These are phyloP conservation scores for Protula sp. DNA, from an alignment of 2,888 invertebrate species.

Conservation along the genomic window DNA sequence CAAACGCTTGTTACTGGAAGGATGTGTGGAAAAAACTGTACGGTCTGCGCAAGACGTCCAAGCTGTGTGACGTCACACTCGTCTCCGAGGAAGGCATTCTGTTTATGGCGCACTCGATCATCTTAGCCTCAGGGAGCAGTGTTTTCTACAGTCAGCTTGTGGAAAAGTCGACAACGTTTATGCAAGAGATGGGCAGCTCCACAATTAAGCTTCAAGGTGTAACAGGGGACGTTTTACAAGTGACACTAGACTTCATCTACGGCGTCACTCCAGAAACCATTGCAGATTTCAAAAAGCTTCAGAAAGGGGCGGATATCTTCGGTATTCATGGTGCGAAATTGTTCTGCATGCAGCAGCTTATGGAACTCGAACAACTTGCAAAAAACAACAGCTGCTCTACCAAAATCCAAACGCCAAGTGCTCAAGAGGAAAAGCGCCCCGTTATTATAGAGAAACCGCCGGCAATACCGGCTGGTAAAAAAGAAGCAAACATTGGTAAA, in stretches of 20 bases:
- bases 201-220: constrained; percentile 1
- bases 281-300: constrained; percentile 10
- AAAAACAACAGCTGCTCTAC: too few relatives aligned
- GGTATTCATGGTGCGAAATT: constrained; percentile 14
- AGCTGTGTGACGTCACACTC: constrained; percentile 21
- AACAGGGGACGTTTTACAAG: constrained; percentile 9
- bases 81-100: constrained; percentile 9
- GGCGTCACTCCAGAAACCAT: constrained; percentile 13
- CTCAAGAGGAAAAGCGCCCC: neutral
- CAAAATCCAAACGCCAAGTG: neutral
- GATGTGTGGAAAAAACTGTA: constrained; percentile 17
- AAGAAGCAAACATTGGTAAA: neutral
- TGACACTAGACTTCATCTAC: constrained; percentile 23
- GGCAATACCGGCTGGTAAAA: too few relatives aligned
- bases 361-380: neutral
- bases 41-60: constrained; percentile 14
- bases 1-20: neutral
- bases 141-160: constrained; percentile 10
- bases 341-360: constrained; percentile 12
- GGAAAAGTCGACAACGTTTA: constrained; percentile 2
- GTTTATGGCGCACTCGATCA: constrained; percentile 18
- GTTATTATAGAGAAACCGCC: too few relatives aligned
- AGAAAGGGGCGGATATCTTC: constrained; percentile 14
- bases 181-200: neutral
- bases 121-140: constrained; percentile 22